Conservation (phyloP, 1,140 invertebrate species). For the Drosophila insularis region DNA sequence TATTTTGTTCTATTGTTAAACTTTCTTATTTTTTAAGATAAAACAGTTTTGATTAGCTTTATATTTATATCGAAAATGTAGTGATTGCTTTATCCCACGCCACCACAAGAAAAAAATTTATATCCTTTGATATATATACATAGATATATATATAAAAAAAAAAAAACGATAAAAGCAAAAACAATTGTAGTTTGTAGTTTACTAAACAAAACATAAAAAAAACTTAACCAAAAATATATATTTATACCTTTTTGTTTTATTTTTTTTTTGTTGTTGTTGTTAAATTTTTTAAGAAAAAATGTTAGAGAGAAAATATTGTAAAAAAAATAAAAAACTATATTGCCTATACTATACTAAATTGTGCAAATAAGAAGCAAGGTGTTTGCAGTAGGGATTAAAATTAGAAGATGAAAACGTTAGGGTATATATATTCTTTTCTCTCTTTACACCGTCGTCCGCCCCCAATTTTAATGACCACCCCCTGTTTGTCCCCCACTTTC, state of each 20-base stretch:
- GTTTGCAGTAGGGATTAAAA: background rate
- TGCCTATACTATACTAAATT: too few relatives aligned
- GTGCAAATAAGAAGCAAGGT: background rate
- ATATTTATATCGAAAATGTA: slow-evolving; percentile 39
- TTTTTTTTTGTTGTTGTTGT: background rate
- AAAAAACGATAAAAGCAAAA: slow-evolving; percentile 27
- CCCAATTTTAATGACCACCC: background rate
- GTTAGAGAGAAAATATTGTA: background rate
- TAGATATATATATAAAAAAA: too few relatives aligned
- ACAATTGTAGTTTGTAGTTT: slow-evolving; percentile 43
- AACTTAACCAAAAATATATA: slow-evolving; percentile 18
- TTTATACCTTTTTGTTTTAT: slow-evolving; percentile 1
- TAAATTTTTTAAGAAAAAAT: background rate
- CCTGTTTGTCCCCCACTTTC: background rate
- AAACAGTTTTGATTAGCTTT: slow-evolving; percentile 30
- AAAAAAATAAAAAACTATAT: background rate
- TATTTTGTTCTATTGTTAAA: background rate
- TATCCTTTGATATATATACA: background rate
- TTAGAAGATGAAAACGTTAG: background rate
- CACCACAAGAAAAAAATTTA: background rate
- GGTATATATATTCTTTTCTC: background rate
- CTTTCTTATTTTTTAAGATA: slow-evolving; percentile 18
- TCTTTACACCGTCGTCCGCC: background rate
- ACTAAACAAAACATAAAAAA: slow-evolving; percentile 31
- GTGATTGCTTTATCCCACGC: slow-evolving; percentile 43